Evolutionary conservation across 2,888 invertebrate species (phyloP), one percentile per base, ranked within the genome.

Genomic region (Meiosimyza platycephala): DNA sequence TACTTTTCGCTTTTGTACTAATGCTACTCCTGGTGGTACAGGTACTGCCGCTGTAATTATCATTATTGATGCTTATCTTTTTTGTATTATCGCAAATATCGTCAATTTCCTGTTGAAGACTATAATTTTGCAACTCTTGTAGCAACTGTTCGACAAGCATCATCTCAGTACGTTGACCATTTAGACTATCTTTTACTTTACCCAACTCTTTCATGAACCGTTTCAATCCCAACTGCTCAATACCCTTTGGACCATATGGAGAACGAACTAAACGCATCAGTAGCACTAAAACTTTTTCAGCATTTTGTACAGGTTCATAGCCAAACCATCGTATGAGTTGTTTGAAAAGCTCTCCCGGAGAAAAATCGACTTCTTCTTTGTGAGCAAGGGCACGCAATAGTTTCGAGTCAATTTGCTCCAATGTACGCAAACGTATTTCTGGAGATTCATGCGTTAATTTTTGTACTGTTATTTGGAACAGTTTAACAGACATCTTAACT

Each of bases 251-350:
- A 0, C 78, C 77, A 67, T 85, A 84, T 3, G 77, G 73, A 6
- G 84, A 85, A 59, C 82, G 79, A 54, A 87, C 57, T 15, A 87
- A 72, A n/a, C 78, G 78, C 55, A 83, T 48, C 50, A 87, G 78
- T 33, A 87, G 73, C 7, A 80, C 69, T 48, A 87, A 76, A 0
- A 86, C 86, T 16, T 73, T 78, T 18, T 55, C 13, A 0, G 72
- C 47, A 1, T 78, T 78, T 52, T 84, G 75, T 0, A 79, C 57
- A 0, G 87, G 87, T 50, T 78, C 75, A 62, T 75, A 77, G 0
- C 80, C 82, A 75, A 87, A 86, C 87, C 87, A 87, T 28, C 84
- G 80, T 18, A 87, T 85, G 12, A 87, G 74, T 66, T 85, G 84
- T 74, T 85, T 87, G 3, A 84, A 77, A n/a, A 87, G 76, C 67